Percentiles rank a stretch among this genome's conserved stretches.
Evolutionary conservation across 2,113 vertebrate genomes (phyloP).

Genomic region (Zapus hudsonius): DNA sequence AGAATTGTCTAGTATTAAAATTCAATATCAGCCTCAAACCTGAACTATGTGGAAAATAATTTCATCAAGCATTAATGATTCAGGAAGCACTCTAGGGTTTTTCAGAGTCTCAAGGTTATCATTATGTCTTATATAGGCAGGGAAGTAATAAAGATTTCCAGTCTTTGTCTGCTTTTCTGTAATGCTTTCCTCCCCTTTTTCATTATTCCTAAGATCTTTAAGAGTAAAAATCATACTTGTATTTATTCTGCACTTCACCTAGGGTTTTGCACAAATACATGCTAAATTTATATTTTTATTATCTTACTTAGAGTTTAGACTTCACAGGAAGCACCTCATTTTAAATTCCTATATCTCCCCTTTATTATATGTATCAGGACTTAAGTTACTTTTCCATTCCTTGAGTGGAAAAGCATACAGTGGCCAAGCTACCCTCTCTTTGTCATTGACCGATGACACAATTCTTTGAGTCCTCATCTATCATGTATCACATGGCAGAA

Average conservation of each 20-base stretch:
- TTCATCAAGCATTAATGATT: slow-evolving; percentile 67
- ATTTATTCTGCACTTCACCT: slow-evolving; percentile 16
- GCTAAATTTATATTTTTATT: background rate
- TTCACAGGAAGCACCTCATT: background rate
- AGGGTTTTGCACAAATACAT: background rate
- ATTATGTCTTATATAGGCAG: slow-evolving; percentile 27
- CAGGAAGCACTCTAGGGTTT: slow-evolving; percentile 62
- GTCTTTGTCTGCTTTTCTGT: slow-evolving; percentile 34
- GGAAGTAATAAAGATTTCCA: slow-evolving; percentile 60
- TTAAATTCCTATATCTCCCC: slow-evolving; percentile 17
- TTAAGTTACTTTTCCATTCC: background rate
- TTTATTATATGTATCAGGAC: background rate
- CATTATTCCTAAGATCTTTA: slow-evolving; percentile 5
- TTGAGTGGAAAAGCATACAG: background rate
- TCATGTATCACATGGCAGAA: background rate
- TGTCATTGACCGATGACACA: background rate
- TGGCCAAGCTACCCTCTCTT: background rate
- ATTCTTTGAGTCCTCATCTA: background rate
- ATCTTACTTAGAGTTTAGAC: background rate
- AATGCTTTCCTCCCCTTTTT: background rate
- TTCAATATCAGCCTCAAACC: slow-evolving; percentile 64
- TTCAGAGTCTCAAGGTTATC: slow-evolving; percentile 48
- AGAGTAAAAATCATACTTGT: background rate
- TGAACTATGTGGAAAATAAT: slow-evolving; percentile 65
- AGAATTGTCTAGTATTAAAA: slow-evolving; percentile 57